Conservation (phyloP, 2,797 vertebrate species). For the Sternotherus odoratus region DNA sequence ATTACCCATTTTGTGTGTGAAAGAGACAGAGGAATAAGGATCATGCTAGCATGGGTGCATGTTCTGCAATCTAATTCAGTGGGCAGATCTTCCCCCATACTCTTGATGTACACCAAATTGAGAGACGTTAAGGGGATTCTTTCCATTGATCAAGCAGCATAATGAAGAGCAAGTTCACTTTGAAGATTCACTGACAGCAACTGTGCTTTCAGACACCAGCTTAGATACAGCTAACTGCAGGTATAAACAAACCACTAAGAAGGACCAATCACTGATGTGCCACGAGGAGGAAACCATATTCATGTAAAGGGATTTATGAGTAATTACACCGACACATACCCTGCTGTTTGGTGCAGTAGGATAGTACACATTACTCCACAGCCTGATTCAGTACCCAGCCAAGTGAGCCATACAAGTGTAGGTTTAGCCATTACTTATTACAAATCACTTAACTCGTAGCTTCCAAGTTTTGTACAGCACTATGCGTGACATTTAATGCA, state of each 20-base stretch:
- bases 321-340: not conserved
- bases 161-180: conserved; percentile 58
- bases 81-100: conserved; percentile 6
- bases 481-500: not conserved
- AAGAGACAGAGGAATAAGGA: conserved; percentile 31
- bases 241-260: not conserved
- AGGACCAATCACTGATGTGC: not conserved
- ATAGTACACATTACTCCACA: not conserved
- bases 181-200: conserved; percentile 44
- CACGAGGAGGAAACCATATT: not conserved
- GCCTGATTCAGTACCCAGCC: too few relatives aligned
- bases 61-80: conserved; percentile 56
- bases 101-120: conserved; percentile 55
- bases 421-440: not conserved
- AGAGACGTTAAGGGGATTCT: conserved; percentile 31
- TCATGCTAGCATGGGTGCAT: not conserved
- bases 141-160: conserved; percentile 56
- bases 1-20: not conserved
- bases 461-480: not conserved
- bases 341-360: not conserved
- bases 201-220: not conserved
- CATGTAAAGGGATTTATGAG: accelerated
- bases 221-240: conserved; percentile 17
- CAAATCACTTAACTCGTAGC: not conserved
- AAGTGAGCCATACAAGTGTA: not conserved